Conservation (phyloP, 1,140 invertebrate species). For the Parapsyche elsis region DNA sequence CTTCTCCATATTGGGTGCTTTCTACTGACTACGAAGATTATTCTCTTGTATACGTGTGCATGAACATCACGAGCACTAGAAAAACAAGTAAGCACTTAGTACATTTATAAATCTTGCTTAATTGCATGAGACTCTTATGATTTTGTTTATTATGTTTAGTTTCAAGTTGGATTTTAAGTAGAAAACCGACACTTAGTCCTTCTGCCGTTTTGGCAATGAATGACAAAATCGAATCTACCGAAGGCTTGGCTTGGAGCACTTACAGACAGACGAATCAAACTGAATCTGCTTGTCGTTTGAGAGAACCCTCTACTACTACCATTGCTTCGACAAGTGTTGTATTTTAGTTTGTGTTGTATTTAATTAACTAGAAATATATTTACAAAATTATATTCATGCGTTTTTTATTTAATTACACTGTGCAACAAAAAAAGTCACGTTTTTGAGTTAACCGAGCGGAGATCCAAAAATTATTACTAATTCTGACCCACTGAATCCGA, state of each 20-base stretch:
- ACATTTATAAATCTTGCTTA: neutral
- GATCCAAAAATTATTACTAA: no score
- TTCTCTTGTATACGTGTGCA: slow-evolving; percentile 43
- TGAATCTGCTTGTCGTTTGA: neutral
- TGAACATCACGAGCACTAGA: slow-evolving; percentile 21
- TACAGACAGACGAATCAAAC: slow-evolving; percentile 37
- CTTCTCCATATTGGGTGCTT: slow-evolving; percentile 47
- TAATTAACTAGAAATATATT: no score
- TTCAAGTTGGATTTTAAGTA: slow-evolving; percentile 44
- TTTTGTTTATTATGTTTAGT: slow-evolving; percentile 3
- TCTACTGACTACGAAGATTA: slow-evolving; percentile 42
- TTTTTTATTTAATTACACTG: no score
- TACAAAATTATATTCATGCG: no score
- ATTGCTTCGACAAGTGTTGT: neutral
- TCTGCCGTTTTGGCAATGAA: slow-evolving; percentile 25
- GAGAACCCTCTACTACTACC: neutral
- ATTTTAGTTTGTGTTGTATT: no score
- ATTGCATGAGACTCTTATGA: no score
- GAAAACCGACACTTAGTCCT: slow-evolving; percentile 27
- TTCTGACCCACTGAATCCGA: no score
- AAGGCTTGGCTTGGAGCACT: slow-evolving; percentile 7
- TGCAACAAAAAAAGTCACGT: no score
- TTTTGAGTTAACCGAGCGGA: no score
- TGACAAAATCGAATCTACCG: neutral
- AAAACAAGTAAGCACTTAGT: slow-evolving; percentile 36